A percentile compares a stretch with the other conserved stretches of the same genome.
Evolutionary conservation across 2,113 vertebrate genomes (phyloP).

Genomic region (Anthoscopus minutus): DNA sequence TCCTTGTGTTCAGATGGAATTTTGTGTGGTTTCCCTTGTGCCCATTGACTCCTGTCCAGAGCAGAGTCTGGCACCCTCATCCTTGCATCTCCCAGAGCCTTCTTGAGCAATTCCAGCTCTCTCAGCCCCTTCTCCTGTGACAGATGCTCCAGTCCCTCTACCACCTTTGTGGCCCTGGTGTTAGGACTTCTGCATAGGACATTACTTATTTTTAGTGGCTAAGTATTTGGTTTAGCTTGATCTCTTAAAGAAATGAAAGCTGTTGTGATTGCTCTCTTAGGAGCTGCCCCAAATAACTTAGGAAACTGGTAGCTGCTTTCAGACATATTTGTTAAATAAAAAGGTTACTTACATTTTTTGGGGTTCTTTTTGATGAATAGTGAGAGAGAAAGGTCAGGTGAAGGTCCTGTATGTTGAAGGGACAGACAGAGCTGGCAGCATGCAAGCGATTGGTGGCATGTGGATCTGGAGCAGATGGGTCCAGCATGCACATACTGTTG

Average conservation of each 20-base stretch:
- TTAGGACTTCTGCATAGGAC: background rate
- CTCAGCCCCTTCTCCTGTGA: background rate
- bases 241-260: background rate
- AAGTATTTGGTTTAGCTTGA: background rate
- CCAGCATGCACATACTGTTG: rapidly evolving
- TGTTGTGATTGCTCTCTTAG: background rate
- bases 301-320: background rate
- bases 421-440: background rate
- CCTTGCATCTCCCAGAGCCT: background rate
- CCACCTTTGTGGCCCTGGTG: background rate
- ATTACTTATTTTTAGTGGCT: background rate
- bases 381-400: background rate
- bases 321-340: background rate
- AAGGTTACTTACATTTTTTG: background rate
- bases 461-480: background rate
- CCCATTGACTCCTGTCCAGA: background rate
- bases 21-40: background rate
- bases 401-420: background rate
- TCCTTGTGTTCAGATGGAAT: background rate
- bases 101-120: background rate
- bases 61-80: background rate
- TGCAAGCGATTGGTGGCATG: rapidly evolving
- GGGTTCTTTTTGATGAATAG: background rate
- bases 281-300: background rate
- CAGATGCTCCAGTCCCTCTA: background rate